A percentile compares a stretch with the other conserved stretches of the same genome.
Conservation (phyloP, 2,797 vertebrate genomes). For the Huso huso region DNA sequence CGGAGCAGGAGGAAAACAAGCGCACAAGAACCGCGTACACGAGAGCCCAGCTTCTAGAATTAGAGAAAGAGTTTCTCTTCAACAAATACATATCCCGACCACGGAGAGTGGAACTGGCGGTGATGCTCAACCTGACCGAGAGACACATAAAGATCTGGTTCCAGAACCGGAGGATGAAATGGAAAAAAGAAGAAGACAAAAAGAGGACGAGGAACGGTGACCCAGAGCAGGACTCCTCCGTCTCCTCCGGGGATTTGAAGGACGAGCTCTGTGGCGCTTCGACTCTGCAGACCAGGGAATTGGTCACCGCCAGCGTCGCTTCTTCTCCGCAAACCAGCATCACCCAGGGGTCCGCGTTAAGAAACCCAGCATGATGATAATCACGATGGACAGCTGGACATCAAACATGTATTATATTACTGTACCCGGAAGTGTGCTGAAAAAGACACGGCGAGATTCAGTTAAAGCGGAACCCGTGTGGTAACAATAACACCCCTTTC, state of each 20-base stretch:
- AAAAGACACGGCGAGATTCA: neutral
- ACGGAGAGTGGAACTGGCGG: conserved; percentile 86
- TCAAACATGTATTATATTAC: conserved; percentile 12
- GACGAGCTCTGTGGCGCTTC: conserved; percentile 46
- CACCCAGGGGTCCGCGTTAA: conserved; percentile 28
- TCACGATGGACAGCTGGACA: conserved; percentile 10
- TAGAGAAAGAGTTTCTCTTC: conserved; percentile 96
- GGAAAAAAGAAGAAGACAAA: conserved; percentile 97
- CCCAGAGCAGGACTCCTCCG: conserved; percentile 83
- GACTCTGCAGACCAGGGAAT: conserved; percentile 23
- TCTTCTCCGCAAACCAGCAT: conserved; percentile 50
- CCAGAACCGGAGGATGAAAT: conserved; percentile 93
- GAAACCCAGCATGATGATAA: conserved; percentile 51
- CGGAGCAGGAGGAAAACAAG: conserved; percentile 88
- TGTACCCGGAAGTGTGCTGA: conserved; percentile 4
- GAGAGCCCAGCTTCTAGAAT: conserved; percentile 86
- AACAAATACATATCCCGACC: conserved; percentile 96
- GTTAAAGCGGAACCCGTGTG: neutral
- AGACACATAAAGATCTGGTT: conserved; percentile 98
- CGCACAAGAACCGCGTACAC: conserved; percentile 93
- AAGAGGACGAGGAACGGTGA: conserved; percentile 61
- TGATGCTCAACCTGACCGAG: conserved; percentile 91
- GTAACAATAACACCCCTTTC: neutral
- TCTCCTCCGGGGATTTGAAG: conserved; percentile 77
- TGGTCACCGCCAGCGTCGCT: conserved; percentile 41